Percentiles rank a stretch among this genome's conserved stretches.
These are phyloP conservation scores for Tethya wilhelma DNA, from an alignment of 37 sponge, comb jelly and placozoan genomes.

Conservation along the genomic window DNA sequence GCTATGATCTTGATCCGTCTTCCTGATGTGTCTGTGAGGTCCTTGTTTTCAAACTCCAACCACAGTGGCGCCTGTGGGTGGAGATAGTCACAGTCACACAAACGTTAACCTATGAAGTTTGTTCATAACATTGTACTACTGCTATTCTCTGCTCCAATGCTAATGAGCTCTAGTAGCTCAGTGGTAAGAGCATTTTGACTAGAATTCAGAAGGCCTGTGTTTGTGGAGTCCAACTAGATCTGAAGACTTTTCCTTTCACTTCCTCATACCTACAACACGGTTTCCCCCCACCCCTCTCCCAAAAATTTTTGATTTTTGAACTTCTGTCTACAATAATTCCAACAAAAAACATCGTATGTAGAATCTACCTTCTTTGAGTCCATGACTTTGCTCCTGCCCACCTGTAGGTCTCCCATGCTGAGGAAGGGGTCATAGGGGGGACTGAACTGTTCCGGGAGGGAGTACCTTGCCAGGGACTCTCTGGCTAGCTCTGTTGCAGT, in stretches of 20 bases:
- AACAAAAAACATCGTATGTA: background rate
- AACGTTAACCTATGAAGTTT: background rate
- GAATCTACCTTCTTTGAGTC: conserved; percentile 94
- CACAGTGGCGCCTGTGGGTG: conserved; percentile 78
- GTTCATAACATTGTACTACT: background rate
- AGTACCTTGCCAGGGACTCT: conserved; percentile 31
- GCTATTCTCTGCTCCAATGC: too few relatives aligned
- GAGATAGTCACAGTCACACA: too few relatives aligned
- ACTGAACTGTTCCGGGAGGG: conserved; percentile 61
- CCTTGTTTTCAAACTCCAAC: conserved; percentile 87
- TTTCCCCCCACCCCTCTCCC: too few relatives aligned
- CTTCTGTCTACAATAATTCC: too few relatives aligned
- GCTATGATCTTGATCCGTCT: conserved; percentile 81
- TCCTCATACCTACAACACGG: too few relatives aligned
- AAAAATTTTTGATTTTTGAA: too few relatives aligned
- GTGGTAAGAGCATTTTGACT: too few relatives aligned
- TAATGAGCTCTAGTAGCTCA: too few relatives aligned
- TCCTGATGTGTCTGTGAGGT: conserved; percentile 45
- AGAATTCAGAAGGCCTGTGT: too few relatives aligned
- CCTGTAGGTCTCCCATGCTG: conserved; percentile 57
- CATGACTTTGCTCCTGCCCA: conserved; percentile 74
- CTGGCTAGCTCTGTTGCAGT: conserved; percentile 50
- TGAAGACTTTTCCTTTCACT: too few relatives aligned
- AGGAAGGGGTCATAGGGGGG: conserved; percentile 75
- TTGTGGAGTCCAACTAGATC: too few relatives aligned